Evolutionary conservation across 2,888 invertebrate genomes (phyloP).

Genomic region (Parnassius smintheus): DNA sequence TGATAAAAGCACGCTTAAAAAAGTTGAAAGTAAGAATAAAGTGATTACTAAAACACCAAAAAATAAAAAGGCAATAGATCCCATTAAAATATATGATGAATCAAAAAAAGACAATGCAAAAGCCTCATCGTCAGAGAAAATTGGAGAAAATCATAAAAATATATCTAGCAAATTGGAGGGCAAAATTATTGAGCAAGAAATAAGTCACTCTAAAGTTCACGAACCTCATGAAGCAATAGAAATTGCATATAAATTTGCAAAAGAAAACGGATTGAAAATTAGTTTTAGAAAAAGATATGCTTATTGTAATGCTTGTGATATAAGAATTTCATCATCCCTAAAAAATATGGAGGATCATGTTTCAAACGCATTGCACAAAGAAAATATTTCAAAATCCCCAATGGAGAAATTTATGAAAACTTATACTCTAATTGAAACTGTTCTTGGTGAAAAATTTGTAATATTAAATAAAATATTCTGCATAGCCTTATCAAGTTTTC

Average conservation of each 20-base stretch:
- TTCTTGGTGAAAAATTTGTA: slow-evolving; percentile 3
- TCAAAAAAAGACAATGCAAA: neutral
- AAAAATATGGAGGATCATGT: slow-evolving; percentile 46
- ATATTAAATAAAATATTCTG: slow-evolving; percentile 43
- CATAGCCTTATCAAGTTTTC: slow-evolving; percentile 32
- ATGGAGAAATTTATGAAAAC: neutral
- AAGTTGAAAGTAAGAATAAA: neutral
- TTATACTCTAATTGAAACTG: neutral
- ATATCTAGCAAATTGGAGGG: neutral
- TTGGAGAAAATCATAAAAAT: neutral
- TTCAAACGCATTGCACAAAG: slow-evolving; percentile 20
- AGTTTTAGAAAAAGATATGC: slow-evolving; percentile 34
- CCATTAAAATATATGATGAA: neutral
- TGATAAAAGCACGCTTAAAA: neutral
- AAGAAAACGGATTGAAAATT: slow-evolving; percentile 38
- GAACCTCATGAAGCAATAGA: slow-evolving; percentile 16
- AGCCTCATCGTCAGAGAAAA: neutral
- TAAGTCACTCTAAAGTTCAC: neutral
- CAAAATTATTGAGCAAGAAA: too few relatives aligned
- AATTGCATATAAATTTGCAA: slow-evolving; percentile 34
- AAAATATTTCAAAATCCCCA: neutral
- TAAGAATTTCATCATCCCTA: slow-evolving; percentile 37
- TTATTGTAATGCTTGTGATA: slow-evolving; percentile 39
- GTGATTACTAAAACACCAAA: neutral
- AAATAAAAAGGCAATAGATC: neutral